Evolutionary conservation across 2,888 invertebrate species (phyloP).

Genomic region (Catocala sponsa): DNA sequence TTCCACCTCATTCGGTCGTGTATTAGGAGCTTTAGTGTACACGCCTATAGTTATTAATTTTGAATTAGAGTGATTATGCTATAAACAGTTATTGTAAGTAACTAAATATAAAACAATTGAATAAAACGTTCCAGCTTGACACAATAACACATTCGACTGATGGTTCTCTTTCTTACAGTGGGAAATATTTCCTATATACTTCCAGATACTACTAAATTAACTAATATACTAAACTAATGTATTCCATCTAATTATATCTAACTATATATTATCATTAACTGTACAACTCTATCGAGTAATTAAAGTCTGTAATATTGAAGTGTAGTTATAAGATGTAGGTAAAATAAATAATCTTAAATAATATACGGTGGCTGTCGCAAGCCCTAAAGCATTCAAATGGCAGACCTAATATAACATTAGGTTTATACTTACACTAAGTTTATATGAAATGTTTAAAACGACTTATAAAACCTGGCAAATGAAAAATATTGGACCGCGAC

Average conservation of each 20-base stretch:
- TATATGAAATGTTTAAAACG: not conserved
- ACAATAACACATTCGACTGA: constrained; percentile 41
- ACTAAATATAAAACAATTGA: constrained; percentile 19
- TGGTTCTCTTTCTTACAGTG: constrained; percentile 67
- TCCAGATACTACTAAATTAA: constrained; percentile 53
- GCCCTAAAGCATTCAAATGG: constrained; percentile 32
- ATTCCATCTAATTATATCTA: constrained; percentile 33
- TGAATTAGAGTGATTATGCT: constrained; percentile 20
- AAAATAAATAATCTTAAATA: constrained; percentile 46
- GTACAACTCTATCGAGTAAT: constrained; percentile 31
- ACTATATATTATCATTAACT: constrained; percentile 20
- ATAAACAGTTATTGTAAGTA: constrained; percentile 27
- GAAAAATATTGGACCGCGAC: constrained; percentile 22
- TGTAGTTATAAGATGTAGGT: constrained; percentile 26
- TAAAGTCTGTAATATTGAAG: constrained; percentile 18
- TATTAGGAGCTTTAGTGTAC: too few relatives aligned
- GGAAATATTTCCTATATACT: too few relatives aligned
- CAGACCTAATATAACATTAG: constrained; percentile 21
- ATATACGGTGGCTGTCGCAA: constrained; percentile 24
- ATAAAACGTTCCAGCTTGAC: constrained; percentile 18
- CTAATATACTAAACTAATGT: constrained; percentile 32
- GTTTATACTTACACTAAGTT: too few relatives aligned
- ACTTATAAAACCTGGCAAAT: not conserved
- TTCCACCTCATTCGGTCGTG: too few relatives aligned
- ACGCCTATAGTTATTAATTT: not conserved